Evolutionary conservation across 2,888 invertebrate species (phyloP).

Genomic region (Campoletis raptor): DNA sequence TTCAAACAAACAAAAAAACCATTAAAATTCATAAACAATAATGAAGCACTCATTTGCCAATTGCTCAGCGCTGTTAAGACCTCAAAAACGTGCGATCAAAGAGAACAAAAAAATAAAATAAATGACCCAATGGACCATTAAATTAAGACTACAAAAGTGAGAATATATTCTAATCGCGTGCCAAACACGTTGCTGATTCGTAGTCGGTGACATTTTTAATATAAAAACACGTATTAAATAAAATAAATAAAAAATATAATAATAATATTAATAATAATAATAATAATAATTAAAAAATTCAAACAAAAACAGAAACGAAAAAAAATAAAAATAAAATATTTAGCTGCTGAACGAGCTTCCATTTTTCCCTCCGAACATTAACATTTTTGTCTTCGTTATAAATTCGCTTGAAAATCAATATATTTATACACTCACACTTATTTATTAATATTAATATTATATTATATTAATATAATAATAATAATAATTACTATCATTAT

Average conservation of each 20-base stretch:
- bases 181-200: conserved; percentile 62
- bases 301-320: neutral
- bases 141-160: conserved; percentile 67
- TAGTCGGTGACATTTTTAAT: conserved; percentile 58
- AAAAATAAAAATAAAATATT: conserved; percentile 14
- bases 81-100: conserved; percentile 11
- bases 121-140: conserved; percentile 59
- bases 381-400: conserved; percentile 51
- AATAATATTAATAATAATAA: conserved; percentile 24
- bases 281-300: conserved; percentile 9
- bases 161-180: conserved; percentile 69
- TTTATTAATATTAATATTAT: conserved; percentile 59
- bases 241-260: neutral
- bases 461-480: conserved; percentile 57
- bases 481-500: conserved; percentile 21
- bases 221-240: conserved; percentile 51
- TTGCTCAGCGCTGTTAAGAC: conserved; percentile 4
- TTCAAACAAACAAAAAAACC: neutral
- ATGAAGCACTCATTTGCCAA: conserved; percentile 5
- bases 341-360: conserved; percentile 64
- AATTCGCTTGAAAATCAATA: conserved; percentile 56
- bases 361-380: conserved; percentile 59
- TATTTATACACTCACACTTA: conserved; percentile 67
- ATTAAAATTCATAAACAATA: neutral
- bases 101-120: conserved; percentile 19